Base-by-base conservation (phyloP, 2,113 vertebrate species). In the Galeopterus variegatus region DNA sequence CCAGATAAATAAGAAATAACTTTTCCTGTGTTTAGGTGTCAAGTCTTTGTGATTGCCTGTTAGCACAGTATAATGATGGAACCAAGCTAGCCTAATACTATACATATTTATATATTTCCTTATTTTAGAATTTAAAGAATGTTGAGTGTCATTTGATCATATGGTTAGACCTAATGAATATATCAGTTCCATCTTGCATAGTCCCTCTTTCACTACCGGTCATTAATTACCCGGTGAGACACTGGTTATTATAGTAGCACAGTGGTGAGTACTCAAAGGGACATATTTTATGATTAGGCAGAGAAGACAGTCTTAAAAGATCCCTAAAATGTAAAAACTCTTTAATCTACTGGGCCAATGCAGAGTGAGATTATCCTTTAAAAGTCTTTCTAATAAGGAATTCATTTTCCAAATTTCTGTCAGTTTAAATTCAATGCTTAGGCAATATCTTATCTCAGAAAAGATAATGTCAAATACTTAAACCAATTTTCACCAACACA, bases 61-160 rank as follows among this genome's bases (percentile, higher is more conserved):
- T 82, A 83, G 19, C 28, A 56, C 28, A 88, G 21, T 14, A 26
- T 36, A 83, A 36, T 82, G 52, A 91, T 87, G 60, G 45, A 91
- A 91, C 75, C 33, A 76, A 81, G 33, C 4, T 56, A 56, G 41
- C 41, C 23, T 48, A 62, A 62, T 31, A 62, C 6, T 60, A 0
- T 65, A 75, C 52, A 8, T 62, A 73, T 31, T 65, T 56, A 52
- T 48, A 11, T 54, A 94, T 62, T 76, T 94, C 23, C 9, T 76
- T 76, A 65, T 12, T 21, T 75, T 45, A 36, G 31, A 83, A 94
- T 92, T 77, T 65, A 94, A 92, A 83, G 76, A 92, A 50, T 3
- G 45, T 48, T 64, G 18, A 26, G 13, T 48, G 5, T 88, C 31
- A 18, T 91, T 87, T 60, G 33, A 82, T 33, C 4, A 26, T 45